Evolutionary conservation across 2,113 vertebrate species (phyloP), one percentile per base, ranked within the genome.

Genomic region (Onychostruthus taczanowskii): DNA sequence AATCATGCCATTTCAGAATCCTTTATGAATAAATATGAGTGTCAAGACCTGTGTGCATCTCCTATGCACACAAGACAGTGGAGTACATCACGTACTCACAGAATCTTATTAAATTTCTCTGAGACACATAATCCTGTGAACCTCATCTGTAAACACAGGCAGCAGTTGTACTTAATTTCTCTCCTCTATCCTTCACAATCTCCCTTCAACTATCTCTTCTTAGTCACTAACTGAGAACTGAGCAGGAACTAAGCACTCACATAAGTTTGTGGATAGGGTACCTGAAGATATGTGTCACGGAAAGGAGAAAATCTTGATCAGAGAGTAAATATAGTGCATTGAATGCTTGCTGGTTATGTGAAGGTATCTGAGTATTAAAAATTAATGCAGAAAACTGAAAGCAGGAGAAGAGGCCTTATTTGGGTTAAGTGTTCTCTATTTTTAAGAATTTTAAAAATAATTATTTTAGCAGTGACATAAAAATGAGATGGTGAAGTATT

Each of bases 21-120:
- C 85, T 68, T 56, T 88, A 90, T 95, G 94, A 95, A 97, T 96
- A 97, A 94, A 94, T 95, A 97, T 95, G 93, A 93, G 55, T 94
- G 96, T 96, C 94, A 96, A 94, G 92, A 95, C 96, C 96, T 90
- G 76, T 84, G 82, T 90, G 83, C 85, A 72, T 93, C 93, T 90
- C 92, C 94, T 92, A 77, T 35, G 90, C 92, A 92, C 93, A 84
- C 85, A 93, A 94, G 90, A 86, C 61, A 83, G 95, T 68, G 78
- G 56, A 78, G 82, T 90, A 93, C 94, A 93, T 89, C 94, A 93
- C 53, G 62, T 95, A 89, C 92, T 81, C 85, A 44, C 82, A 90
- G 90, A 94, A 90, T 86, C 93, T 90, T 94, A 96, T 96, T 96
- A 93, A 91, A 96, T 97, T 96, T 97, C 81, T 89, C 94, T 68